A percentile compares a stretch with the other conserved stretches of the same genome.
phyloP scores from a whole-genome alignment of 2,797 vertebrate species.

The Phrynocephalus guinanensis region DNA sequence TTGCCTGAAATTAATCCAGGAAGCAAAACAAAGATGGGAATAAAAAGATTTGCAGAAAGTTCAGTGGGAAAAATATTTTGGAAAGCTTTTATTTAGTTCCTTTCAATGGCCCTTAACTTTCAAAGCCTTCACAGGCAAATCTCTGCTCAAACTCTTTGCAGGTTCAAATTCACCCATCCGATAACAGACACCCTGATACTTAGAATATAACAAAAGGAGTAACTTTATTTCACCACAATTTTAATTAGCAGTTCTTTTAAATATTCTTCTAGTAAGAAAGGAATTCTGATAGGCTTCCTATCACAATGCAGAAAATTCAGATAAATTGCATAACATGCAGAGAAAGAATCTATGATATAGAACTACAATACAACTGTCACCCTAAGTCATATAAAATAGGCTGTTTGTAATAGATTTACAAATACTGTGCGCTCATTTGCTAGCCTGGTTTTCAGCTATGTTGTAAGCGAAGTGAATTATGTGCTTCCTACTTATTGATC shows the following conservation, averaged over 20 bases:
- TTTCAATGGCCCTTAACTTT: neutral
- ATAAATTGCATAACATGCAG: conserved; percentile 38
- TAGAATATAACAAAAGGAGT: conserved; percentile 21
- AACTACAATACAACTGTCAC: conserved; percentile 32
- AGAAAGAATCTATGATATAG: neutral
- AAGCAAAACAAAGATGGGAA: neutral
- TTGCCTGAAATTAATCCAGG: neutral
- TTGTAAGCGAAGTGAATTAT: conserved; percentile 49
- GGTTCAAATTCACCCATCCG: neutral
- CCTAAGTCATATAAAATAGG: conserved; percentile 6
- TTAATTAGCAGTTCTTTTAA: conserved; percentile 34
- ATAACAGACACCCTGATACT: neutral
- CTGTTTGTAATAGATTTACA: conserved; percentile 32
- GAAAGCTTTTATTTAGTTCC: neutral
- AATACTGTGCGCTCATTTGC: conserved; percentile 35
- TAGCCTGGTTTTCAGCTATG: conserved; percentile 39
- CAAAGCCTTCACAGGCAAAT: neutral
- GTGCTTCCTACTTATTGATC: conserved; percentile 50
- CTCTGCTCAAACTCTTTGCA: neutral
- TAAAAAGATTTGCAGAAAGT: neutral
- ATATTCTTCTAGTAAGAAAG: conserved; percentile 19
- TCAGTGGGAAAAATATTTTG: neutral
- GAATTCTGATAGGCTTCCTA: conserved; percentile 1
- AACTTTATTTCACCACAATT: conserved; percentile 28
- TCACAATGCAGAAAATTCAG: conserved; percentile 37